A percentile compares a stretch with the other conserved stretches of the same genome.
Conservation (phyloP, 2,888 invertebrate genomes). For the Mythimna loreyi region DNA sequence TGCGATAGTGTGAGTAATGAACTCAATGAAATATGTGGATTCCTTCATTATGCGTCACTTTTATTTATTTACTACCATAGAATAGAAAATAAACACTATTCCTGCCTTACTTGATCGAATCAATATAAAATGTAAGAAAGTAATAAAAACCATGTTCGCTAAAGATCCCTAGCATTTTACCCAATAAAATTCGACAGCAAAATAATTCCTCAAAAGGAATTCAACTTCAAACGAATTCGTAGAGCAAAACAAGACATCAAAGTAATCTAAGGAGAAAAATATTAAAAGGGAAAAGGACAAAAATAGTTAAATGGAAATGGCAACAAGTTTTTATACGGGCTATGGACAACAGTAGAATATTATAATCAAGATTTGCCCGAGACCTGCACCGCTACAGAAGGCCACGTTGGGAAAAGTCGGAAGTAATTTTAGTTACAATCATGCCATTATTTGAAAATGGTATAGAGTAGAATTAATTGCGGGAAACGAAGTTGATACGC, state of each 20-base stretch:
- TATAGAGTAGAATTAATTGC: neutral
- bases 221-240: constrained; percentile 18
- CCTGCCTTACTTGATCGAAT: neutral
- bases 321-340: constrained; percentile 1
- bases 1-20: constrained; percentile 52
- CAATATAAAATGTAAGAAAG: no score
- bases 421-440: neutral
- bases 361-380: neutral
- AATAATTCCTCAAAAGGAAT: constrained; percentile 15
- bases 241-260: constrained; percentile 23
- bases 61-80: constrained; percentile 46
- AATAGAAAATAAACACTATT: constrained; percentile 18
- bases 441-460: neutral
- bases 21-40: constrained; percentile 50
- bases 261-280: constrained; percentile 5
- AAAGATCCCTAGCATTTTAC: neutral
- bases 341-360: neutral
- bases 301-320: constrained; percentile 9
- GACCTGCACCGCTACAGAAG: neutral
- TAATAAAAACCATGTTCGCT: neutral
- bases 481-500: neutral
- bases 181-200: constrained; percentile 9
- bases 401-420: neutral
- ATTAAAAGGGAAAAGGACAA: constrained; percentile 22
- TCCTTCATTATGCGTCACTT: constrained; percentile 57